Evolutionary conservation across 2,888 invertebrate genomes (phyloP), one percentile per base, ranked within the genome.

Genomic region (Mythimna ferrago): DNA sequence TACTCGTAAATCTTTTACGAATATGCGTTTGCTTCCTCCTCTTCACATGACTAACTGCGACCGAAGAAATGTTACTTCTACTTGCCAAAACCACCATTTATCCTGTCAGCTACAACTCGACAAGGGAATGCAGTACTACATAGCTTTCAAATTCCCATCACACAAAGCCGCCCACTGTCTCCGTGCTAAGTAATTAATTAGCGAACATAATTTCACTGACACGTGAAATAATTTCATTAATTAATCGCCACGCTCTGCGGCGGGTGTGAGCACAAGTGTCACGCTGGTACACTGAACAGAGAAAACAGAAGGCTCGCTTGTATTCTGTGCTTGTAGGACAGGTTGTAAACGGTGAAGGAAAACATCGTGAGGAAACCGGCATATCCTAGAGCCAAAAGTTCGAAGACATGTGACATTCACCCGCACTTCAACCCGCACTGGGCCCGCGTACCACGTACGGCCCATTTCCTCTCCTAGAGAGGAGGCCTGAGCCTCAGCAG

Each of bases 191-290:
- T 81, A 70, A 81, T 78, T 81, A 78, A 81, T 74, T 81, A 74
- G 57, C 44, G 71, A 35, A 74, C 66, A 71, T 67, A 66, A 78
- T 74, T 74, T 78, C 61, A 76, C 74, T 76, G 81, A 79, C 85
- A 81, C 78, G 78, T 81, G 71, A 81, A 83, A 79, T 80, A 79
- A 81, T 79, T 76, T 77, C 61, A 81, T 85, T 81, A 83, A 83
- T 85, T 81, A 82, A 80, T 83, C 74, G 74, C 53, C 56, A 67
- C 72, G 67, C 63, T 73, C 58, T 60, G 64, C 76, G 65, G 41
- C 76, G 66, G 82, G 83, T 83, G 79, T 75, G 66, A 67, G 80
- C 77, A 71, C 80, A 70, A 81, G 72, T 78, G 75, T 80, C 80
- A 82, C 77, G 83, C 78, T 83, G 86, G 78, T 41, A 35, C 41